phyloP scores from a whole-genome alignment of 2,888 invertebrate species.

The Ametastegia equiseti region DNA sequence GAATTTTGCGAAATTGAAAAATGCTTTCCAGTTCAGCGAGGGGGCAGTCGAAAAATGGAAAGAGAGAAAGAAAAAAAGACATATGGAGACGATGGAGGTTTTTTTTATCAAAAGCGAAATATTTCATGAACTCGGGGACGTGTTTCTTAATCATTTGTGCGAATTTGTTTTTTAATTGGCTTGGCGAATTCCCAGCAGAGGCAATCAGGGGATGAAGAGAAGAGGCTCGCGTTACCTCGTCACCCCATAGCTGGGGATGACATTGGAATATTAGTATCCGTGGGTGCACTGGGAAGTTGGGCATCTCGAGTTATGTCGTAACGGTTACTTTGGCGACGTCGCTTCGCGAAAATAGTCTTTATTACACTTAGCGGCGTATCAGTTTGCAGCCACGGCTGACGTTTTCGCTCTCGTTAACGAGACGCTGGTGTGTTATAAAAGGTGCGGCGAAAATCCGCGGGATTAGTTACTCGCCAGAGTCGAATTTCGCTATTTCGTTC shows the following conservation, averaged over 20 bases:
- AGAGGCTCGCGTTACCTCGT: conserved; percentile 28
- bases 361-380: neutral
- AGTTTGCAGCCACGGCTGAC: conserved; percentile 9
- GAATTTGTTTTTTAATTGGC: neutral
- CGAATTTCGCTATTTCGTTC: conserved; percentile 19
- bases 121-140: too few relatives aligned
- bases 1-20: conserved; percentile 73
- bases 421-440: neutral
- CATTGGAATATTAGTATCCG: neutral
- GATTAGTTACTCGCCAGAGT: conserved; percentile 24
- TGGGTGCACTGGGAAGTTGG: conserved; percentile 3
- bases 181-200: conserved; percentile 20
- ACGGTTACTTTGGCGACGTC: neutral
- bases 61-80: too few relatives aligned
- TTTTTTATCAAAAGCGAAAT: too few relatives aligned
- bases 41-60: neutral
- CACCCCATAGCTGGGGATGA: neutral
- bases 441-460: neutral
- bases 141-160: too few relatives aligned
- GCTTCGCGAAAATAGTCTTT: neutral
- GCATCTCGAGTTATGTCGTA: conserved; percentile 6
- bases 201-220: conserved; percentile 29
- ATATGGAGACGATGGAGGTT: too few relatives aligned
- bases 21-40: conserved; percentile 64
- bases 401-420: conserved; percentile 15